Evolutionary conservation across 2,888 invertebrate species (phyloP).

Genomic region (Sinotaia quadrata): DNA sequence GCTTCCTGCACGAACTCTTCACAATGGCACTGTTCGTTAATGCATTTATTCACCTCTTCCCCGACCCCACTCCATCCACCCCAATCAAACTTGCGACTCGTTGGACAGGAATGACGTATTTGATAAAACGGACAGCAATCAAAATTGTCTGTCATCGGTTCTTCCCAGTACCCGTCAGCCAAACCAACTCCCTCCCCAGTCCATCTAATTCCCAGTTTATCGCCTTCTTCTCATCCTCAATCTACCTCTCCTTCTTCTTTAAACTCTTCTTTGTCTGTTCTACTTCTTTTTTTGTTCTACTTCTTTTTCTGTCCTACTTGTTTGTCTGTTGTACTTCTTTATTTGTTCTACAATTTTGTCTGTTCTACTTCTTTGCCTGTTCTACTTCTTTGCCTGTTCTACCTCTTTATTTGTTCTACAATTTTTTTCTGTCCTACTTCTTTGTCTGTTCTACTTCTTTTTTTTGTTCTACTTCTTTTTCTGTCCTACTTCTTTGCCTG

Average conservation of each 20-base stretch:
- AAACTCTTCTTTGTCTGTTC: not conserved
- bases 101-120: too few species aligned
- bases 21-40: too few species aligned
- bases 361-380: not conserved
- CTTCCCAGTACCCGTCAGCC: too few species aligned
- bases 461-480: too few species aligned
- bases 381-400: not conserved
- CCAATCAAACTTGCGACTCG: too few species aligned
- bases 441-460: not conserved
- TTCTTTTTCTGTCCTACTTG: not conserved
- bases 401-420: not conserved
- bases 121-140: too few species aligned
- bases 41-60: too few species aligned
- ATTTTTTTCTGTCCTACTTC: not conserved
- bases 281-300: not conserved
- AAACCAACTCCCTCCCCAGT: too few species aligned
- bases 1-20: too few species aligned
- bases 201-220: too few species aligned
- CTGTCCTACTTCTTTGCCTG: not conserved
- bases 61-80: too few species aligned
- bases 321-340: not conserved
- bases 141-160: too few species aligned
- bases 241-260: not conserved
- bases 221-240: not conserved
- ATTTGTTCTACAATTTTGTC: not conserved